phyloP scores from a whole-genome alignment of 2,113 vertebrate species.

The Aegithalos caudatus region DNA sequence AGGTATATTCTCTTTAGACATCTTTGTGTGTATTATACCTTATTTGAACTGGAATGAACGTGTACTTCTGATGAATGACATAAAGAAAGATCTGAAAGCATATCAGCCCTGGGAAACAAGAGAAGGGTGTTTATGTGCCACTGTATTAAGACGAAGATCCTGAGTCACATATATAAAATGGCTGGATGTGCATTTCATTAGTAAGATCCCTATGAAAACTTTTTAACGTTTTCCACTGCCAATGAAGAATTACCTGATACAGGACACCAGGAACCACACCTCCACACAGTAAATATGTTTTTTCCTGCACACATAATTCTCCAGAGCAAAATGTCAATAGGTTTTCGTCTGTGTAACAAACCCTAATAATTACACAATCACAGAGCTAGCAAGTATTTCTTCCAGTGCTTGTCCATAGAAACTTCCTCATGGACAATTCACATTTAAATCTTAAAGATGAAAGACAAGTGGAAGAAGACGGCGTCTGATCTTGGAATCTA shows the following conservation, averaged over 20 bases:
- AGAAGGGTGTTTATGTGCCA: neutral
- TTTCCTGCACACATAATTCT: neutral
- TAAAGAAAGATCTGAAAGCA: neutral
- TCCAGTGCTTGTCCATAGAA: neutral
- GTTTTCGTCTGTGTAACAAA: neutral
- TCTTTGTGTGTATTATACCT: neutral
- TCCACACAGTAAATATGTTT: neutral
- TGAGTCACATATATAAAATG: neutral
- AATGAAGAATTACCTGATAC: neutral
- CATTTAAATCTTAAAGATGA: neutral
- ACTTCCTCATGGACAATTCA: neutral
- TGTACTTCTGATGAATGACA: neutral
- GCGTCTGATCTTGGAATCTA: neutral
- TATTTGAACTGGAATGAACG: neutral
- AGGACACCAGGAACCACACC: neutral
- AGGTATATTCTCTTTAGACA: neutral
- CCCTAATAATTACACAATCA: neutral
- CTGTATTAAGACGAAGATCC: neutral
- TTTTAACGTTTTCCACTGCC: neutral
- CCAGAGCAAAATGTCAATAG: neutral
- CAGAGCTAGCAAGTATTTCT: neutral
- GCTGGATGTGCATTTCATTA: neutral
- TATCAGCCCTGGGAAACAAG: neutral
- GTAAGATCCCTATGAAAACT: neutral
- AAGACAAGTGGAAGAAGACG: neutral